These are phyloP conservation scores for Drosophila equinoxialis DNA, from an alignment of 1,140 invertebrate species.

Conservation along the genomic window DNA sequence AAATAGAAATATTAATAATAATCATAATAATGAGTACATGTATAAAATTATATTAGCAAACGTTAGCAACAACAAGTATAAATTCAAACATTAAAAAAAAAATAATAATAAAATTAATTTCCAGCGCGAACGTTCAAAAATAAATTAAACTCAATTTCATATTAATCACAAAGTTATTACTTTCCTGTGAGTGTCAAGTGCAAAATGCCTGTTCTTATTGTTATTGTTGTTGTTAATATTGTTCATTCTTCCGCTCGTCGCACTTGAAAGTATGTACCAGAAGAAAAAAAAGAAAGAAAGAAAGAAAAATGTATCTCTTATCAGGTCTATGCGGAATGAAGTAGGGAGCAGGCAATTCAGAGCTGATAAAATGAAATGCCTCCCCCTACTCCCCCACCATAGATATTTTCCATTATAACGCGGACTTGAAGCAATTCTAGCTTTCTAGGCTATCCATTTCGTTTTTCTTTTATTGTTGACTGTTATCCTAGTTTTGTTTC, in stretches of 20 bases:
- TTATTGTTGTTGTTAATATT: constrained; percentile 32
- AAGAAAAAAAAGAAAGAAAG: neutral
- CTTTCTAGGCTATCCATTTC: constrained; percentile 6
- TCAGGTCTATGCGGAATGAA: constrained; percentile 68
- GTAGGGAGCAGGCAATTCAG: constrained; percentile 19
- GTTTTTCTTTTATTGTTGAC: constrained; percentile 20
- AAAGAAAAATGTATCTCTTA: constrained; percentile 77
- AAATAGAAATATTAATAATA: constrained; percentile 45
- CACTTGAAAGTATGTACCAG: constrained; percentile 60
- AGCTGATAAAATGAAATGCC: constrained; percentile 48
- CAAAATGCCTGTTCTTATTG: constrained; percentile 50
- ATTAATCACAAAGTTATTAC: constrained; percentile 26
- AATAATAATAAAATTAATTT: constrained; percentile 2
- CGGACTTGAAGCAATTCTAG: constrained; percentile 32
- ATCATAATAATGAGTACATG: constrained; percentile 25
- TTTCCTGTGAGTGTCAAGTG: constrained; percentile 55
- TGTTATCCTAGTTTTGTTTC: constrained; percentile 16
- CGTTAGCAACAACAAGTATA: constrained; percentile 39
- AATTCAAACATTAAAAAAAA: constrained; percentile 22
- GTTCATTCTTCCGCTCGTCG: constrained; percentile 6
- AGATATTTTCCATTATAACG: constrained; percentile 24
- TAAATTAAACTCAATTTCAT: constrained; percentile 27
- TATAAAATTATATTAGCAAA: neutral
- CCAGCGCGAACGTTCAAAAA: constrained; percentile 40
- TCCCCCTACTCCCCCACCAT: neutral